Evolutionary conservation across 2,797 vertebrate genomes (phyloP).

Genomic region (Telmatherina bonti): DNA sequence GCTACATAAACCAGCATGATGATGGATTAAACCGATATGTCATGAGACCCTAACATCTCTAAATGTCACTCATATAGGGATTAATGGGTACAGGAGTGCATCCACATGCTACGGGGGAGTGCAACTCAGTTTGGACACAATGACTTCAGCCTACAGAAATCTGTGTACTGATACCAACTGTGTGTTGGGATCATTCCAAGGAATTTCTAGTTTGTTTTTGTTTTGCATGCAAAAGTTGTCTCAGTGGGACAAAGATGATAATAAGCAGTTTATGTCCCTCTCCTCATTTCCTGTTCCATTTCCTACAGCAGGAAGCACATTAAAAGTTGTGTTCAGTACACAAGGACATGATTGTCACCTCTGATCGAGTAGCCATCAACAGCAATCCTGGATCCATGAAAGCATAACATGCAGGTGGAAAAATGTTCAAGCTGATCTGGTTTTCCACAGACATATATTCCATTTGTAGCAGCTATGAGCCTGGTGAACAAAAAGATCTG

Average conservation of each 20-base stretch:
- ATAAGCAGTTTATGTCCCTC: slow-evolving; percentile 26
- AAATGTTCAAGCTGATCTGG: background rate
- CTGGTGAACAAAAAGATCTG: background rate
- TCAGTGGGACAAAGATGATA: slow-evolving; percentile 8
- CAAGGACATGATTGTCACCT: background rate
- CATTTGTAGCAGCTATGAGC: background rate
- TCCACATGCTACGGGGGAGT: slow-evolving; percentile 35
- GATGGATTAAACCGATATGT: slow-evolving; percentile 53
- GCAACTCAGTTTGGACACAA: slow-evolving; percentile 28
- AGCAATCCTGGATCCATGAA: background rate
- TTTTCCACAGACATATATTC: background rate
- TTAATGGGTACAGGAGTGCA: slow-evolving; percentile 43
- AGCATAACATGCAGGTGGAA: background rate
- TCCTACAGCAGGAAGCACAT: slow-evolving; percentile 35
- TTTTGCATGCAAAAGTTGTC: background rate
- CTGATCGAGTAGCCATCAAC: background rate
- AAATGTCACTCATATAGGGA: slow-evolving; percentile 29
- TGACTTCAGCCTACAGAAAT: slow-evolving; percentile 7
- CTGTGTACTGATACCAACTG: slow-evolving; percentile 9
- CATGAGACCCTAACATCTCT: slow-evolving; percentile 33
- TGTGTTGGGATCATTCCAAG: background rate
- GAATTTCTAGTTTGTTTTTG: background rate
- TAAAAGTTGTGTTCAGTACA: background rate
- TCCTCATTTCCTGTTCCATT: slow-evolving; percentile 51
- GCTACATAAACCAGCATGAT: slow-evolving; percentile 53